Evolutionary conservation across 2,113 vertebrate species (phyloP).

Genomic region (Condylura cristata): DNA sequence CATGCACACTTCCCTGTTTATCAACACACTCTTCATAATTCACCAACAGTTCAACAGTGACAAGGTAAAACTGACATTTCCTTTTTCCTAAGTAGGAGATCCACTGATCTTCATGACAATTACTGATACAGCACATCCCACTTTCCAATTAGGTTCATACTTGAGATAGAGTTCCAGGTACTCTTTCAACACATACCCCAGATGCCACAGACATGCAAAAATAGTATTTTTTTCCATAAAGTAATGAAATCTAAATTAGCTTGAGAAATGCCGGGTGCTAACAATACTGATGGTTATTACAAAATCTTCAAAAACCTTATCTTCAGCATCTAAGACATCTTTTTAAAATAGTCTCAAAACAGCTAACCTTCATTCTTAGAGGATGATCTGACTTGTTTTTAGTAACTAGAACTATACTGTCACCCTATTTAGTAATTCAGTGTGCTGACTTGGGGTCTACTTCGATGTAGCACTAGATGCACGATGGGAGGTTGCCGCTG

Average conservation of each 20-base stretch:
- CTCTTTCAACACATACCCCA: constrained; percentile 5
- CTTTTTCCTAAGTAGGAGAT: neutral
- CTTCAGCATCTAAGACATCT: constrained; percentile 18
- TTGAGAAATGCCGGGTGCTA: neutral
- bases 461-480: neutral
- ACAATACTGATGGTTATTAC: neutral
- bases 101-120: neutral
- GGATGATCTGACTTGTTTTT: neutral
- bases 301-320: neutral
- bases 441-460: neutral
- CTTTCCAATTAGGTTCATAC: constrained; percentile 22
- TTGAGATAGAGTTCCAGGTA: neutral
- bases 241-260: neutral
- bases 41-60: neutral
- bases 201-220: neutral
- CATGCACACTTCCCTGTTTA: neutral
- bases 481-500: neutral
- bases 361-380: neutral
- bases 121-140: neutral
- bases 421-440: too few relatives aligned
- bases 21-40: neutral
- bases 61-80: neutral
- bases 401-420: too few relatives aligned
- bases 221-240: neutral
- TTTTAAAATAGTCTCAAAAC: constrained; percentile 1